Evolutionary conservation across 2,113 vertebrate genomes (phyloP), one percentile per base, ranked within the genome.

Genomic region (Poecile atricapillus): DNA sequence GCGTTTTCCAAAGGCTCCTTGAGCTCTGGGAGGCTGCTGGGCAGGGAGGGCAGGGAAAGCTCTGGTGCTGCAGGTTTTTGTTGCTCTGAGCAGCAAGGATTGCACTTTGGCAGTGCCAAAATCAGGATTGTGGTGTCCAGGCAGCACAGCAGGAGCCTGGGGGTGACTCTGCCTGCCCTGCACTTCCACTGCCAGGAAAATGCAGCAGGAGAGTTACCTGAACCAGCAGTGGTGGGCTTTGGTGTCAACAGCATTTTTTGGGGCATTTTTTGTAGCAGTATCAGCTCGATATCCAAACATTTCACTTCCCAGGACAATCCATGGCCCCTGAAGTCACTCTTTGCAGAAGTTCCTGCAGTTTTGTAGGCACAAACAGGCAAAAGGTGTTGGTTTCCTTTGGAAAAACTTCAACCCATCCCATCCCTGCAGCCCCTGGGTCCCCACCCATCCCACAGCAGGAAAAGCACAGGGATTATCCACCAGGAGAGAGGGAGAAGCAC

Each of bases 1-100:
- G 41, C 1, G 0, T 8, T n/a, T 5, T 17, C 47, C 84, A 41
- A 53, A n/a, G 2, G 1, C 19, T 24, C 58, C 43, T 3, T 10
- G 75, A 15, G 43, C 85, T 22, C 65, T 8, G 47, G 11, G 7
- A 30, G 31, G 85, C 15, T 24, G 12, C 30, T 44, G 21, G 85
- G 58, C 53, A 20, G 23, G 74, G 39, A 76, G 31, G 17, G 20
- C 62, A 35, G 68, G 43, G 64, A 18, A 25, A 35, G 24, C 0
- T 0, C 43, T 53, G 0, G 0, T 49, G 50, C 41, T 68, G 44
- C 59, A 47, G 50, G 27, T 11, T 19, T 50, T 7, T 19, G 33
- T 14, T 13, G 55, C 15, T 16, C 22, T 6, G 28, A 56, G 60
- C 62, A 67, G 35, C 47, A 15, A 27, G 46, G 25, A 28, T 17